Conservation (phyloP, 2,797 vertebrate genomes). For the Mormyrus hasselquistii region DNA sequence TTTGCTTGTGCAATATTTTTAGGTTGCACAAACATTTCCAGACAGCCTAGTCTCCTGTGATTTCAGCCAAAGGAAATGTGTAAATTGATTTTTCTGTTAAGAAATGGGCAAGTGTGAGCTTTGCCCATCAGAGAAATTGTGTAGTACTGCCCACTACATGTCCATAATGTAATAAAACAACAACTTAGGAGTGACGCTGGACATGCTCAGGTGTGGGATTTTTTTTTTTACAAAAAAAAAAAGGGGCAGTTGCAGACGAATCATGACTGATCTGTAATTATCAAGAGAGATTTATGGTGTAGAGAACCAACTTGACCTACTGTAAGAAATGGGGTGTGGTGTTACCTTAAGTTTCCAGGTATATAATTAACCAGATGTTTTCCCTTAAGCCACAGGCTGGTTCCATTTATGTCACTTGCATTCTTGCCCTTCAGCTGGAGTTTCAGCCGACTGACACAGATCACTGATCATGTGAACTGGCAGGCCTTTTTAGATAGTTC, state of each 20-base stretch:
- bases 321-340: background rate
- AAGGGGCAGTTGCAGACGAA: conserved; percentile 22
- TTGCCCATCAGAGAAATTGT: background rate
- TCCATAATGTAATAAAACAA: background rate
- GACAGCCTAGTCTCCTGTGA: background rate
- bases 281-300: conserved; percentile 9
- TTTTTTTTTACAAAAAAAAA: background rate
- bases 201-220: background rate
- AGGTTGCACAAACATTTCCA: background rate
- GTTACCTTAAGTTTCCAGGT: conserved; percentile 10
- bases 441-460: background rate
- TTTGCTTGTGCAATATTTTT: background rate
- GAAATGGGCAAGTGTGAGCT: background rate
- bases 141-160: background rate
- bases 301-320: background rate
- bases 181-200: background rate
- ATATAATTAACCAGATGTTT: conserved; percentile 22
- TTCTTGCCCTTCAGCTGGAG: background rate
- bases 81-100: background rate
- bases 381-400: background rate
- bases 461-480: background rate
- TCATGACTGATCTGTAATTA: conserved; percentile 27
- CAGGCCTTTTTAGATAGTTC: background rate
- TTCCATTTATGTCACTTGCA: conserved; percentile 20
- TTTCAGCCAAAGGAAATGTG: background rate